phyloP scores from a whole-genome alignment of 2,797 vertebrate genomes.

The Anniella stebbinsi region DNA sequence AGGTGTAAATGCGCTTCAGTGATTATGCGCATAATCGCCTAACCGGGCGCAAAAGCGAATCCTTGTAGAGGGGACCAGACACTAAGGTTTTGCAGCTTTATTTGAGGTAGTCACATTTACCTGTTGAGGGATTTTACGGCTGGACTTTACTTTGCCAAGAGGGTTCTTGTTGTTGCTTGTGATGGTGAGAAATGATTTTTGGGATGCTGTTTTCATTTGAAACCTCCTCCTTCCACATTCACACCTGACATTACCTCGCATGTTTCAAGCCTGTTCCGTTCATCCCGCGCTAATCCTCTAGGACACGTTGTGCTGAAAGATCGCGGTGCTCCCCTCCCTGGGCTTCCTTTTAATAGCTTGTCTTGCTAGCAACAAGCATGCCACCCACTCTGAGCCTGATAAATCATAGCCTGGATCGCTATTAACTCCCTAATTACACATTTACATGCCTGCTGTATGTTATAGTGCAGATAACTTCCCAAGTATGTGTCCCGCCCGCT shows the following conservation, averaged over 20 bases:
- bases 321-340: neutral
- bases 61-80: no score
- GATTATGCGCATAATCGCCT: no score
- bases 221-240: neutral
- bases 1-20: no score
- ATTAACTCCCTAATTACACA: neutral
- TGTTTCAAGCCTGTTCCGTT: neutral
- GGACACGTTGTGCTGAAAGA: neutral
- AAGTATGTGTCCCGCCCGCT: no score
- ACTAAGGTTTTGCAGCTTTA: no score
- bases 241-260: neutral
- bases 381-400: conserved; percentile 2
- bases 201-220: no score
- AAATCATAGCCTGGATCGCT: neutral
- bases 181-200: neutral
- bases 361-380: no score
- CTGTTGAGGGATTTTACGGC: neutral
- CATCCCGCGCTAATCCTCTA: neutral
- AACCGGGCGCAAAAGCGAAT: no score
- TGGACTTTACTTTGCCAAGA: neutral
- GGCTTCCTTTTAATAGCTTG: neutral
- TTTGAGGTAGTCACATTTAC: neutral
- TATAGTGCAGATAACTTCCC: neutral
- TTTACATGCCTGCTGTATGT: neutral
- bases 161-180: neutral